Evolutionary conservation across 2,797 vertebrate genomes (phyloP).

Genomic region (Lates japonicus): DNA sequence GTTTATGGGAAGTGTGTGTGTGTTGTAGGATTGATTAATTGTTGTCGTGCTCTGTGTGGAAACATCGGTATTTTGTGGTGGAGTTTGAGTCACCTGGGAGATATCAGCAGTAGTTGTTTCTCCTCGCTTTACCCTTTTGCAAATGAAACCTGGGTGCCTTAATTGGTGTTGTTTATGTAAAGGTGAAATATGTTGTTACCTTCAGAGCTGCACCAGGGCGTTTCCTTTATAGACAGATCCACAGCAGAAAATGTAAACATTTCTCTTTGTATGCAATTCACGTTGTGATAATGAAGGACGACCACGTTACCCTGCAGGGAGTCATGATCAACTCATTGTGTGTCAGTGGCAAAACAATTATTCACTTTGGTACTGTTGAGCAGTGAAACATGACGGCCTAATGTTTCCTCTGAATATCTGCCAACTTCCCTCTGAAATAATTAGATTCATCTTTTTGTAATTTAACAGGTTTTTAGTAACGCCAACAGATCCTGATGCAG

Average conservation of each 20-base stretch:
- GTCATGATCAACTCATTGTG: neutral
- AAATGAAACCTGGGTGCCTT: slow-evolving; percentile 66
- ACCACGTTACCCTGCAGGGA: neutral
- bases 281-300: slow-evolving; percentile 14
- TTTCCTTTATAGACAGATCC: slow-evolving; percentile 54
- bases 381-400: neutral
- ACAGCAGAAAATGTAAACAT: slow-evolving; percentile 28
- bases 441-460: neutral
- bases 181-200: slow-evolving; percentile 63
- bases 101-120: slow-evolving; percentile 57
- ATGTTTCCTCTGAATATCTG: neutral
- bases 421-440: neutral
- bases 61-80: slow-evolving; percentile 40
- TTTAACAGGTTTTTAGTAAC: neutral
- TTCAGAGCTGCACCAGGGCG: slow-evolving; percentile 50
- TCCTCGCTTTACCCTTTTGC: slow-evolving; percentile 55
- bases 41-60: slow-evolving; percentile 36
- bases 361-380: slow-evolving; percentile 1
- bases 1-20: slow-evolving; percentile 21
- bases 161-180: slow-evolving; percentile 61
- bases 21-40: slow-evolving; percentile 58
- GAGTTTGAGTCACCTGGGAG: slow-evolving; percentile 46
- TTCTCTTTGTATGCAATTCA: slow-evolving; percentile 38
- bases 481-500: neutral
- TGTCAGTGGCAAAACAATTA: slow-evolving; percentile 12